Percentiles rank a stretch among this genome's conserved stretches.
These are phyloP conservation scores for Notiomystis cincta DNA, from an alignment of 2,113 vertebrate species.

Conservation along the genomic window DNA sequence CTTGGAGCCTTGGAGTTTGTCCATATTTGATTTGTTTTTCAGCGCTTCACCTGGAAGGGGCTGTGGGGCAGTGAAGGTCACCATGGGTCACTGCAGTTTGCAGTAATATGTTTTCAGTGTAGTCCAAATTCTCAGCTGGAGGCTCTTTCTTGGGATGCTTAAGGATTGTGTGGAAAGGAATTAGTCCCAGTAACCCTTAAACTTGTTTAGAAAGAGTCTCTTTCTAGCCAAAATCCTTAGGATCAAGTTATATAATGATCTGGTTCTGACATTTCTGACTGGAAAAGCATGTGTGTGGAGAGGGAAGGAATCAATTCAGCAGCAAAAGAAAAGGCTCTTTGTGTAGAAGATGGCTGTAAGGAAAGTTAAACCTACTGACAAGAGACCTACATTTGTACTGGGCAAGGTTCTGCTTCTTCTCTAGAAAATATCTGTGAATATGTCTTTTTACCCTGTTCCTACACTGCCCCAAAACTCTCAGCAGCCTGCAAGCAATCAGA, in stretches of 20 bases:
- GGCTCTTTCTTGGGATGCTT: slow-evolving; percentile 61
- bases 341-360: not conserved
- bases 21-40: slow-evolving; percentile 41
- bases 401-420: not conserved
- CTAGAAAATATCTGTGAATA: not conserved
- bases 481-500: not conserved
- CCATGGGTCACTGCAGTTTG: slow-evolving; percentile 34
- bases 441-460: not conserved
- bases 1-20: slow-evolving; percentile 17
- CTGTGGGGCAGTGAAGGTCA: slow-evolving; percentile 36
- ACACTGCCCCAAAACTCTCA: not conserved
- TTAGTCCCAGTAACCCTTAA: slow-evolving; percentile 49
- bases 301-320: slow-evolving; percentile 1
- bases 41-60: slow-evolving; percentile 47
- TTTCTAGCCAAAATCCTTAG: slow-evolving; percentile 20
- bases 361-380: not conserved
- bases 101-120: slow-evolving; percentile 59
- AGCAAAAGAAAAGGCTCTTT: slow-evolving; percentile 37
- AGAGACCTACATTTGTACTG: not conserved
- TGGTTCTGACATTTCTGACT: slow-evolving; percentile 13
- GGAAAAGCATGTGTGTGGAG: not conserved
- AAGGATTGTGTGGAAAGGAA: slow-evolving; percentile 44
- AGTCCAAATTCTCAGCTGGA: slow-evolving; percentile 71
- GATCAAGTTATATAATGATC: slow-evolving; percentile 24
- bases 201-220: slow-evolving; percentile 38